Base-by-base conservation (phyloP, 2,888 invertebrate species). In the Augiades crinisus region DNA sequence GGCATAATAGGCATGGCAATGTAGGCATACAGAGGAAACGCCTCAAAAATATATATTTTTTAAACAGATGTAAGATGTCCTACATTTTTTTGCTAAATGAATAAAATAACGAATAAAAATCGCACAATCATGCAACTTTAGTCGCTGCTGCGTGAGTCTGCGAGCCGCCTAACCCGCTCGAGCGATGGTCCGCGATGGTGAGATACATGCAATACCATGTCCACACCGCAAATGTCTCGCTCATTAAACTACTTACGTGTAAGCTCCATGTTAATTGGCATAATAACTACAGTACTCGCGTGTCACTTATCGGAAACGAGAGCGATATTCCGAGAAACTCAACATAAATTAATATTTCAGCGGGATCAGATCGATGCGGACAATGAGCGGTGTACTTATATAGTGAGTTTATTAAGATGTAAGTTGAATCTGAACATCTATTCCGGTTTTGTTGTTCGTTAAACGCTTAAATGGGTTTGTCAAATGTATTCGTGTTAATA, bases 261-360 rank as follows among this genome's bases (percentile, higher is more conserved):
- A 49, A 49, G 50, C 51, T 21, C 51, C 19, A 36, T 51, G 49
- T 64, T 62, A 61, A 63, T 63, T 63, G 62, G 62, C 58, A 58
- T 61, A 61, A 62, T 62, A 57, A 56, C 57, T 57, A 57, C 57
- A 46, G 55, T 50, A 47, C 38, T 64, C 56, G 64, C 64, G 63
- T 64, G 63, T 54, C 16, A 49, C 52, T 51, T 59, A 64, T 61
- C 60, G 55, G 47, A 51, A 49, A 49, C 54, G 24, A 33, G 61
- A 44, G 14, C 51, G 55, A 60, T 62, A 58, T 61, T 60, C 62
- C 47, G 40, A 57, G 62, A 62, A 62, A 57, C 47, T 55, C 49
- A 54, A 54, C 55, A 61, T 62, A 59, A 59, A 58, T 61, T 59
- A 59, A 60, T 61, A 60, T 60, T 58, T 58, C 55, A 56, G 51